phyloP scores from a whole-genome alignment of 1,140 invertebrate genomes.

The Brachionus sp. region DNA sequence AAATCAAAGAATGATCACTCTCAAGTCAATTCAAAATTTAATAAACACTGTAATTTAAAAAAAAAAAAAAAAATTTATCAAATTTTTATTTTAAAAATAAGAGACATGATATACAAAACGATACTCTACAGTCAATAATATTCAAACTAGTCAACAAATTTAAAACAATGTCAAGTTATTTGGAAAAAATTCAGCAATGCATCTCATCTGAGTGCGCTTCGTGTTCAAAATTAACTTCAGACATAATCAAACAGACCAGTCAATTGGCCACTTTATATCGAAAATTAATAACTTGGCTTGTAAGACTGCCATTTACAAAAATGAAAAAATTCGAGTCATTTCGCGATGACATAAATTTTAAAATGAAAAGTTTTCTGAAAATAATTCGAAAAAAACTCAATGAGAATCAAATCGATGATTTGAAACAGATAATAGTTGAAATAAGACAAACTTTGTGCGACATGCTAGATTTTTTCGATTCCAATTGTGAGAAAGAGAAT shows the following conservation, averaged over 20 bases:
- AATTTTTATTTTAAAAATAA: background rate
- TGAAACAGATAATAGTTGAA: background rate
- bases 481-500: conserved; percentile 38
- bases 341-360: conserved; percentile 21
- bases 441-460: background rate
- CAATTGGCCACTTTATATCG: background rate
- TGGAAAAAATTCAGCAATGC: conserved; percentile 13
- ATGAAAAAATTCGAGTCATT: conserved; percentile 12
- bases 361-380: conserved; percentile 15
- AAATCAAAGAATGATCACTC: background rate
- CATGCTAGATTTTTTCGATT: conserved; percentile 2
- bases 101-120: conserved; percentile 21
- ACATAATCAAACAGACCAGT: conserved; percentile 11
- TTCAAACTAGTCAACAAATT: background rate
- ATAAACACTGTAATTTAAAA: background rate
- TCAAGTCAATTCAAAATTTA: conserved; percentile 9
- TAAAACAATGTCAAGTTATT: background rate
- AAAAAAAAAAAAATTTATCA: background rate
- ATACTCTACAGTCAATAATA: background rate
- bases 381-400: conserved; percentile 6
- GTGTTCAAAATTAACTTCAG: background rate
- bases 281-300: conserved; percentile 19
- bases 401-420: conserved; percentile 18
- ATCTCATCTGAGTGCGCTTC: background rate
- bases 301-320: conserved; percentile 12